These are phyloP conservation scores for Siderastrea radians DNA, from an alignment of 92 coral and sea anemone species.

Conservation along the genomic window DNA sequence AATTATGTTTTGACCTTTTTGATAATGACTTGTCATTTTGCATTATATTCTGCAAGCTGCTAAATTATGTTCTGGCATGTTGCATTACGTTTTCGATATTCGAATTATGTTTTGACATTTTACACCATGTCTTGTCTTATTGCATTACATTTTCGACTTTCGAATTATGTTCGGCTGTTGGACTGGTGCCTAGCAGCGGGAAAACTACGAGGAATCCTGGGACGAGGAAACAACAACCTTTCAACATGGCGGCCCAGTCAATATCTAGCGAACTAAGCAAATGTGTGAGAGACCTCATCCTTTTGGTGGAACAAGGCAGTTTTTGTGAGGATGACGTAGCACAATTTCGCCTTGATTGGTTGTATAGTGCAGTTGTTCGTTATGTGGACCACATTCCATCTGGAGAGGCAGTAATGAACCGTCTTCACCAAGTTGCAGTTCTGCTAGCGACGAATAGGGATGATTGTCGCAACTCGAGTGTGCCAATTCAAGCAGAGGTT, in stretches of 20 bases:
- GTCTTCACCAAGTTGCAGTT: conserved; percentile 22
- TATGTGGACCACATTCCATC: conserved; percentile 33
- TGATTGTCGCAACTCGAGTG: not conserved
- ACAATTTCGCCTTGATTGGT: conserved; percentile 55
- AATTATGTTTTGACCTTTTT: not conserved
- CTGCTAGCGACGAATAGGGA: conserved; percentile 16
- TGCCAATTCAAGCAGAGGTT: conserved; percentile 26
- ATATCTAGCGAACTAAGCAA: conserved; percentile 14
- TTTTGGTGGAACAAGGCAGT: conserved; percentile 46
- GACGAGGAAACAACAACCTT: not conserved
- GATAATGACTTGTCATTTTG: not conserved
- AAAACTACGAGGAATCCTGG: conserved; percentile 14
- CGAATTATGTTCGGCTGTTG: not conserved
- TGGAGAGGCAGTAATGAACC: conserved; percentile 43
- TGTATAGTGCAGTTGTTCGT: conserved; percentile 41
- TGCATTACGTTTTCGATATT: not conserved
- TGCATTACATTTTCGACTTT: not conserved
- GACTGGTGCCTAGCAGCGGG: conserved; percentile 12
- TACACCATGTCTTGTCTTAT: not conserved
- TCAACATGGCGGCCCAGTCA: conserved; percentile 10
- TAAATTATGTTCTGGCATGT: not conserved
- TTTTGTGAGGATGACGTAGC: conserved; percentile 40
- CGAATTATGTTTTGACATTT: not conserved
- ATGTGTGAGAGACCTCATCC: conserved; percentile 26
- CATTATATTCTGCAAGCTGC: conserved; percentile 6